Evolutionary conservation across 2,888 invertebrate species (phyloP).

Genomic region (Papilio elwesi): DNA sequence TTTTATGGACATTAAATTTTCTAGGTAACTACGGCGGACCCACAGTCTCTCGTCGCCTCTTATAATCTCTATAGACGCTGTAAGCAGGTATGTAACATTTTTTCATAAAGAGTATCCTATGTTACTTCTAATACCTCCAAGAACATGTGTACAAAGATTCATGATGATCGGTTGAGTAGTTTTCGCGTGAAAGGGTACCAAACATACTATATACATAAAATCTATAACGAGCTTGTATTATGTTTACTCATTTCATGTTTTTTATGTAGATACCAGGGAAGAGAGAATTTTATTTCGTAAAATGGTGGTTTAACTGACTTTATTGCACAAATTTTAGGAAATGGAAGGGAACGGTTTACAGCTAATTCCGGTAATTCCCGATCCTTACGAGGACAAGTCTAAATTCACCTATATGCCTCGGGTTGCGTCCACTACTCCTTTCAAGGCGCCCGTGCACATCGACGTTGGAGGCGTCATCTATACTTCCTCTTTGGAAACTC

Average conservation of each 20-base stretch:
- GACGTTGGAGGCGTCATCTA: slow-evolving; percentile 99
- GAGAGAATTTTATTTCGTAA: too few species aligned
- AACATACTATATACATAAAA: too few species aligned
- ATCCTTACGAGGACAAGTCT: slow-evolving; percentile 84
- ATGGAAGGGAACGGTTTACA: background rate
- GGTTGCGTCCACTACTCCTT: slow-evolving; percentile 95
- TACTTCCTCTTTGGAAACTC: slow-evolving; percentile 97
- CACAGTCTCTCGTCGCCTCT: background rate
- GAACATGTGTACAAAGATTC: too few species aligned
- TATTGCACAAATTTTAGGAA: background rate
- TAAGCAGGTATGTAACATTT: background rate
- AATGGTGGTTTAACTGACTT: too few species aligned
- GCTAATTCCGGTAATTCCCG: background rate
- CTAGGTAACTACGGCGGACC: slow-evolving; percentile 12
- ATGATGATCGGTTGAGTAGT: too few species aligned
- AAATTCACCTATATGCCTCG: slow-evolving; percentile 93
- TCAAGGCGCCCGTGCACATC: slow-evolving; percentile 98
- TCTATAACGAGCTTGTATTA: background rate
- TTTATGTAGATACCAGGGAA: background rate
- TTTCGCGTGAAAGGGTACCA: too few species aligned
- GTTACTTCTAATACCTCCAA: too few species aligned
- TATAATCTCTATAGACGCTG: slow-evolving; percentile 5
- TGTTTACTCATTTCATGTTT: background rate
- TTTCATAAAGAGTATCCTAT: too few species aligned
- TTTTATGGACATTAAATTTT: background rate